Evolutionary conservation across 1,140 invertebrate genomes (phyloP), one percentile per base, ranked within the genome.

Genomic region (Helicoverpa zea): DNA sequence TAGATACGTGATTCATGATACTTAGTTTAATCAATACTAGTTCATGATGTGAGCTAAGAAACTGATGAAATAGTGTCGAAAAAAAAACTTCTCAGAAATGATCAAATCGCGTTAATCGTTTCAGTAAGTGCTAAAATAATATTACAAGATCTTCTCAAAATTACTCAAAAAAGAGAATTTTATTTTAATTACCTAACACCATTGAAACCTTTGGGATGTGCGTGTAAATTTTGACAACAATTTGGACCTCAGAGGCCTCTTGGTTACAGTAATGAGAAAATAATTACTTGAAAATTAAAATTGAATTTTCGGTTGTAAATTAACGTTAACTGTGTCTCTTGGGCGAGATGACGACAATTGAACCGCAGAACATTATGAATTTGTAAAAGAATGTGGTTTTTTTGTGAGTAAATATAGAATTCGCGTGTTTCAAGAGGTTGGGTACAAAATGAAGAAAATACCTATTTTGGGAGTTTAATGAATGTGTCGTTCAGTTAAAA

Each of bases 221-320:
- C 14, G 68, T 72, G 29, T 11, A 14, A 35, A 54, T 30, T 72
- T 35, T 30, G 49, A 72, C 13, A 72, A 56, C 51, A 35, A 70
- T 52, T 70, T 70, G 11, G 51, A 70, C 66, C 29, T 18, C 4
- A 35, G 12, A 9, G n/a, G 51, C 47, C 66, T 68, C 23, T 30
- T 35, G 68, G n/a, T 70, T 51, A 70, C 66, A 23, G 23, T 35
- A 72, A 72, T 35, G 68, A 72, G 68, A 56, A 68, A 72, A 35
- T 72, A 72, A 56, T 72, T 72, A 72, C 68, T 54, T 29, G 13
- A 5, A 70, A 51, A 70, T 70, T 52, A 56, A 56, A 72, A 72
- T 5, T 54, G 51, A 56, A 72, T 72, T 72, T 72, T 23, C n/a
- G 51, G 5, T 30, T 4, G n/a, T 35, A n/a, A 72, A 43, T 72